Base-by-base conservation (phyloP, 2,888 invertebrate genomes). In the Nymphalis polychloros region DNA sequence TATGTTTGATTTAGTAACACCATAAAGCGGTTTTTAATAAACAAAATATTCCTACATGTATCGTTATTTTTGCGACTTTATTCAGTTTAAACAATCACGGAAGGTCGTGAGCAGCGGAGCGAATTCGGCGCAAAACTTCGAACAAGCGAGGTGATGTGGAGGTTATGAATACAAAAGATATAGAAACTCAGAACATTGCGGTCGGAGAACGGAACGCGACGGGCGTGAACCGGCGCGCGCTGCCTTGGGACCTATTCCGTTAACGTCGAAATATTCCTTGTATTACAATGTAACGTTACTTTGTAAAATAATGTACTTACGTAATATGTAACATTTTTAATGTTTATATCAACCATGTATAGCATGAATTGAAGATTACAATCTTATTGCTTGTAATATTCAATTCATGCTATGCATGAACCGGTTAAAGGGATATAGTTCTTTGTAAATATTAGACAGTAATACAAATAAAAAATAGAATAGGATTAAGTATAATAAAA, bases 91-190 rank as follows among this genome's bases (percentile, higher is more conserved):
- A 70, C 61, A 66, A 67, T 64, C 61, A 57, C 35, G 72, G 78
- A 82, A 82, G 81, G 83, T 82, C 78, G 76, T 73, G 74, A 72
- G 73, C 79, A 79, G 74, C 78, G 78, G 77, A 81, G 79, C 78
- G 80, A 81, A 81, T 84, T 82, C 80, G 79, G 80, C 78, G 79
- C 79, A 80, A 65, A 63, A 68, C 63, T 66, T 60, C 60, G 65
- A 66, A 71, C 77, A 76, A 76, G 75, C 79, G 83, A 83, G 82
- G 85, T 84, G 83, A 84, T 82, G 83, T 81, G 79, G 87, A 87
- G 88, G 87, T 87, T 88, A 88, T 79, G 82, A 84, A 85, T 81
- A 87, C 84, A 87, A 87, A 87, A 84, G 85, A 81, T 82, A 84
- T 80, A 81, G 79, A 82, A 80, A 80, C 79, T 77, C 79, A 72